Conservation (phyloP, 2,888 invertebrate species). For the Erebia palarica region DNA sequence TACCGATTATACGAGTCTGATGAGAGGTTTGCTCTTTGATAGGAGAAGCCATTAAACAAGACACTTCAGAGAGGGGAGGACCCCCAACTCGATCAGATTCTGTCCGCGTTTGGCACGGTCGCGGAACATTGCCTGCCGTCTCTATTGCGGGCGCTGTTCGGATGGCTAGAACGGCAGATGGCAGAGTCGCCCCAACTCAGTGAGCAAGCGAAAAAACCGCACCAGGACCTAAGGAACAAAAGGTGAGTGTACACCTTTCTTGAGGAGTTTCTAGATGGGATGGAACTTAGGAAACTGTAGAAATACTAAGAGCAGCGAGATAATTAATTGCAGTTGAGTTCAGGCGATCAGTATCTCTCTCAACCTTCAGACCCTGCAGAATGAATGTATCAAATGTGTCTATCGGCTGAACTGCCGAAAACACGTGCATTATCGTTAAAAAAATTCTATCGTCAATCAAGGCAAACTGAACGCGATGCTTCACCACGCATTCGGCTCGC, state of each 20-base stretch:
- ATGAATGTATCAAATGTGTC: too few species aligned
- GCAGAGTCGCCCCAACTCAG: constrained; percentile 84
- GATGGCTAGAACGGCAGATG: constrained; percentile 96
- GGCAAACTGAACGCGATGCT: too few species aligned
- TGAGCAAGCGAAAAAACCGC: constrained; percentile 80
- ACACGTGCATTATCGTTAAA: too few species aligned
- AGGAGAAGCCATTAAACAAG: constrained; percentile 98
- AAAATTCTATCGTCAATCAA: too few species aligned
- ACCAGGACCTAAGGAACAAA: constrained; percentile 80
- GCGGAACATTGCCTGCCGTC: constrained; percentile 99
- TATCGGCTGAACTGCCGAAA: too few species aligned
- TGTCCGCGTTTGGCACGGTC: constrained; percentile 95
- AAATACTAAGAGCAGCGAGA: too few species aligned
- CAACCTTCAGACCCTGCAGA: too few species aligned
- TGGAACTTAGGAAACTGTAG: too few species aligned
- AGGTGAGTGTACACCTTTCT: constrained; percentile 50
- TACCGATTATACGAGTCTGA: neutral
- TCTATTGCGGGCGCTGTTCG: constrained; percentile 93
- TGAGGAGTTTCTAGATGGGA: too few species aligned
- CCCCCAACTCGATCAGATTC: constrained; percentile 95
- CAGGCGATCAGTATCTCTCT: too few species aligned
- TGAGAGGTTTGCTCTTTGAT: constrained; percentile 15
- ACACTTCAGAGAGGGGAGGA: constrained; percentile 98
- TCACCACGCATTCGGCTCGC: too few species aligned
- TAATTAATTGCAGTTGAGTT: too few species aligned